Evolutionary conservation across 1,140 invertebrate genomes (phyloP).

Genomic region (Philotrypesis tridentata): DNA sequence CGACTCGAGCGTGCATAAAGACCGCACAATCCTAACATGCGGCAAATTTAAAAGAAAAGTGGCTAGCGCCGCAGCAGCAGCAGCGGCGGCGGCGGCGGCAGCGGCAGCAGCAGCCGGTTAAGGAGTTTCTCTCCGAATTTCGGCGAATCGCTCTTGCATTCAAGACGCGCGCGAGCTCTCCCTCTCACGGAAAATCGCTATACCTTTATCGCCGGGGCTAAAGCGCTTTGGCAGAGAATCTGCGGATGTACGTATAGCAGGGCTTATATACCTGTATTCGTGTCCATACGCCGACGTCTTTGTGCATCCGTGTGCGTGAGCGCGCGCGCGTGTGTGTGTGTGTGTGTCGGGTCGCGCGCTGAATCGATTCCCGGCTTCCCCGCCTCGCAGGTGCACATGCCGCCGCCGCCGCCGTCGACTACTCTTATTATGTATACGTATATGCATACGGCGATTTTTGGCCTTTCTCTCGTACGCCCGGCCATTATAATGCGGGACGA

Average conservation of each 20-base stretch:
- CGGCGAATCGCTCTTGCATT: neutral
- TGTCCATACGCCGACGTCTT: neutral
- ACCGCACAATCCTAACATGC: neutral
- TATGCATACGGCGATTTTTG: conserved; percentile 31
- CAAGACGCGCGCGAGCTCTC: neutral
- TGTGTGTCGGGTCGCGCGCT: neutral
- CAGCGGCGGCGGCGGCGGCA: too few species aligned
- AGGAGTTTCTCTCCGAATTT: neutral
- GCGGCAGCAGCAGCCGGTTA: neutral
- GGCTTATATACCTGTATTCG: neutral
- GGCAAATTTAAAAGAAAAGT: neutral
- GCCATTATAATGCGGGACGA: conserved; percentile 44
- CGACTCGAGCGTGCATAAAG: neutral
- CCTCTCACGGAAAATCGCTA: neutral
- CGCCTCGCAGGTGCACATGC: neutral
- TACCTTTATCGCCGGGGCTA: neutral
- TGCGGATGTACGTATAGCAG: neutral
- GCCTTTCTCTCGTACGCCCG: neutral
- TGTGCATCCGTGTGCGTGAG: too few species aligned
- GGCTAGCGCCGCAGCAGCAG: too few species aligned
- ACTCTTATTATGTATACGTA: neutral
- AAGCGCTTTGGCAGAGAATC: neutral
- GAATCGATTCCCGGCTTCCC: neutral
- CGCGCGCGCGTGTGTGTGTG: too few species aligned
- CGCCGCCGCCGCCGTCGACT: neutral